Conservation (phyloP, 2,113 vertebrate genomes). For the Tichodroma muraria region DNA sequence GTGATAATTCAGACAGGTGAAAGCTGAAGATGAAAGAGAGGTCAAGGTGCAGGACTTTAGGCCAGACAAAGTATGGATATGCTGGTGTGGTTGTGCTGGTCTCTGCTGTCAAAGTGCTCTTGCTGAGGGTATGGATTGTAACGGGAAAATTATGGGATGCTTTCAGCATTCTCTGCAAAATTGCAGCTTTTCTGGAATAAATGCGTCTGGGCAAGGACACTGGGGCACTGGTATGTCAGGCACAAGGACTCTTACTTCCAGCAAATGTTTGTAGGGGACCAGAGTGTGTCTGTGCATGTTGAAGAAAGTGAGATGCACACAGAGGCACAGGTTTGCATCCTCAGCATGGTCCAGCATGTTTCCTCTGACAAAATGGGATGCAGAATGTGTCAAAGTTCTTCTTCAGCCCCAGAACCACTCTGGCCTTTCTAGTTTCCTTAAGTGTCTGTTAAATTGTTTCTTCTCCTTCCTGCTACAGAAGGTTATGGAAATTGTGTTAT, state of each 20-base stretch:
- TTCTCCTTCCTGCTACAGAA: background rate
- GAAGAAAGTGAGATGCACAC: accelerated
- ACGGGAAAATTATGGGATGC: background rate
- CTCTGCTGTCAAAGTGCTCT: background rate
- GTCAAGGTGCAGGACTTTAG: background rate
- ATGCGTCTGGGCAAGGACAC: background rate
- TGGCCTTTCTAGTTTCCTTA: background rate
- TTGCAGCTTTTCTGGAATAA: background rate
- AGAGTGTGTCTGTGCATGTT: background rate
- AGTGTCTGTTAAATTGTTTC: background rate
- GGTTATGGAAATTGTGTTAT: accelerated
- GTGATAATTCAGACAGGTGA: background rate
- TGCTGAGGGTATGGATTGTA: background rate
- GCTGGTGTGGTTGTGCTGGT: background rate
- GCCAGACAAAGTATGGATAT: background rate
- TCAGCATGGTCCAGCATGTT: background rate
- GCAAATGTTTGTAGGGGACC: background rate
- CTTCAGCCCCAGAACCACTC: background rate
- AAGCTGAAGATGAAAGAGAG: background rate
- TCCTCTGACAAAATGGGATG: background rate
- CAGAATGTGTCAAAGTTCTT: background rate
- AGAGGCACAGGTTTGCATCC: background rate
- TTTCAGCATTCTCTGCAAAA: background rate
- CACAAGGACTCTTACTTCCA: background rate
- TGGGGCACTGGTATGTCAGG: background rate